These are phyloP conservation scores for Drosophila sucinea DNA, from an alignment of 1,140 invertebrate species.

Conservation along the genomic window DNA sequence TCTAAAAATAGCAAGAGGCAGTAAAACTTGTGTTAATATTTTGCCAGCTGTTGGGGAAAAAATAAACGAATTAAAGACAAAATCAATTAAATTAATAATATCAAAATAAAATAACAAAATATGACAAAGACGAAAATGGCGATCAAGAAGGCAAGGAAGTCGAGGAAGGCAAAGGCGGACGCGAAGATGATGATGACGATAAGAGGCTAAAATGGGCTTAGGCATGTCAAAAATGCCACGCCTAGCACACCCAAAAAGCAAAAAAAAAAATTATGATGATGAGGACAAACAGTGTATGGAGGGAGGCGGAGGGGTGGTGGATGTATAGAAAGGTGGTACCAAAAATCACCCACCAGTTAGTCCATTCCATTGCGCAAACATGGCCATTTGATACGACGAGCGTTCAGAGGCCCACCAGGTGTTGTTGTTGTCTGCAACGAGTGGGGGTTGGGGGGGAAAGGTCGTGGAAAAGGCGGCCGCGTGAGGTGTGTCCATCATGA, in stretches of 20 bases:
- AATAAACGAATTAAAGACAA: constrained; percentile 62
- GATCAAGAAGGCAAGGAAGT: neutral
- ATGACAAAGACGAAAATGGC: constrained; percentile 38
- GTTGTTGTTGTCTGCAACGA: neutral
- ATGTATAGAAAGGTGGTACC: constrained; percentile 11
- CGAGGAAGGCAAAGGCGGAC: neutral
- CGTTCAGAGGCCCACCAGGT: constrained; percentile 26
- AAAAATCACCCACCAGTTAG: constrained; percentile 39
- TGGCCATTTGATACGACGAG: constrained; percentile 68
- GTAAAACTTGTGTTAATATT: constrained; percentile 61
- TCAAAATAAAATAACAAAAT: constrained; percentile 43
- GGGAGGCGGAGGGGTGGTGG: constrained; percentile 19
- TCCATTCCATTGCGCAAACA: constrained; percentile 71
- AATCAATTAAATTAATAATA: constrained; percentile 80
- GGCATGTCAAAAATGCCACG: constrained; percentile 43
- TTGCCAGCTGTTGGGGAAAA: constrained; percentile 60
- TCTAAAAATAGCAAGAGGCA: constrained; percentile 66
- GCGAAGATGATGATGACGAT: constrained; percentile 8
- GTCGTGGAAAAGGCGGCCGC: neutral
- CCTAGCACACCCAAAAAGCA: constrained; percentile 23
- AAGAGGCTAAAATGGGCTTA: constrained; percentile 27
- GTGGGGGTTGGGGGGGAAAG: neutral
- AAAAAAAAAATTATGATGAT: constrained; percentile 21
- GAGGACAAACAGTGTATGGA: constrained; percentile 21
- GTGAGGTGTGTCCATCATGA: constrained; percentile 11